phyloP scores from a whole-genome alignment of 2,797 vertebrate genomes.

The Tamandua tetradactyla region DNA sequence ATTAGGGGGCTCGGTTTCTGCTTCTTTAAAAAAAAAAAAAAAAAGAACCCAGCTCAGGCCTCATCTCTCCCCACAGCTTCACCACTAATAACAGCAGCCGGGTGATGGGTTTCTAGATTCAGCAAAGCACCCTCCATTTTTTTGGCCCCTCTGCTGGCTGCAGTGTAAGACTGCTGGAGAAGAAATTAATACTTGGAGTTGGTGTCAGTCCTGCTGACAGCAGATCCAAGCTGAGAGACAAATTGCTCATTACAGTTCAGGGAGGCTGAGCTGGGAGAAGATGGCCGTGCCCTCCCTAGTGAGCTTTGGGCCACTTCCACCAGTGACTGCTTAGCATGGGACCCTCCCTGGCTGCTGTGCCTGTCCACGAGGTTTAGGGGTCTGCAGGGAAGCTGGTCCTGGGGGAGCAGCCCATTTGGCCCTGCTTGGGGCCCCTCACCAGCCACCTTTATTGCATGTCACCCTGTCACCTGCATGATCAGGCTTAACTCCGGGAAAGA shows the following conservation, averaged over 20 bases:
- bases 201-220: slow-evolving; percentile 79
- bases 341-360: not conserved
- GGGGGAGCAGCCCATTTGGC: slow-evolving; percentile 41
- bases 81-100: slow-evolving; percentile 44
- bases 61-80: slow-evolving; percentile 18
- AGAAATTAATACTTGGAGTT: slow-evolving; percentile 82
- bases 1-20: not conserved
- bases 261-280: slow-evolving; percentile 73
- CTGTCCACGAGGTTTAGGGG: not conserved
- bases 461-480: not conserved
- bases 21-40: slow-evolving; percentile 38
- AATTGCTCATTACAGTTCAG: slow-evolving; percentile 83
- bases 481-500: not conserved
- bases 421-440: not conserved
- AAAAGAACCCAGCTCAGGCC: not conserved
- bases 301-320: not conserved
- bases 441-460: not conserved
- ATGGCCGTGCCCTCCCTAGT: slow-evolving; percentile 31
- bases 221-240: slow-evolving; percentile 83
- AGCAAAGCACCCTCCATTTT: not conserved
- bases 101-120: slow-evolving; percentile 50
- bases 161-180: slow-evolving; percentile 63
- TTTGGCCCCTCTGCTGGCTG: slow-evolving; percentile 55
- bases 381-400: slow-evolving; percentile 35
- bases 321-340: rapidly evolving